Conservation (phyloP, 2,797 vertebrate species). For the Eupleurogrammus muticus region DNA sequence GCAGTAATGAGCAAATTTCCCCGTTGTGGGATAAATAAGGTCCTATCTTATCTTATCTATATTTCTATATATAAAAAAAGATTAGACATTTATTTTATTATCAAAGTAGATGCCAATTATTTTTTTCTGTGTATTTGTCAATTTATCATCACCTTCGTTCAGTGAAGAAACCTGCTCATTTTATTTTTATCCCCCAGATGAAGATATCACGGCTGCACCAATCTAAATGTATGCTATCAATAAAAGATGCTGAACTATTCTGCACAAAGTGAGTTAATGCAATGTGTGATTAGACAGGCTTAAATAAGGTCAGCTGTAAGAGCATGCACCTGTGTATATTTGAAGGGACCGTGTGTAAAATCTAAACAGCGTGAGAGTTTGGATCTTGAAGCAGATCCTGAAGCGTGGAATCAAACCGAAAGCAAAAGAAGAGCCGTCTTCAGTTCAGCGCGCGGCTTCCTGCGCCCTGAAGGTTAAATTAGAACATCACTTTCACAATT, state of each 20-base stretch:
- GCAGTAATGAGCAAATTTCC: too few relatives aligned
- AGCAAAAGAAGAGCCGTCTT: not conserved
- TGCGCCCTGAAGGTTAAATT: constrained; percentile 19
- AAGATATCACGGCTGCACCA: not conserved
- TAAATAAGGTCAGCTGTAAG: not conserved
- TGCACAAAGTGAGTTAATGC: not conserved
- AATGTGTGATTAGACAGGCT: not conserved
- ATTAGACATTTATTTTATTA: too few relatives aligned
- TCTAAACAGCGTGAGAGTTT: not conserved
- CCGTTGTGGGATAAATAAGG: too few relatives aligned
- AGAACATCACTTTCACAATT: constrained; percentile 22
- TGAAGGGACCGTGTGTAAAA: not conserved
- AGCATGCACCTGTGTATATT: not conserved
- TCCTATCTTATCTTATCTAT: too few relatives aligned
- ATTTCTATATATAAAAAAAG: too few relatives aligned
- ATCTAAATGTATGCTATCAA: too few relatives aligned
- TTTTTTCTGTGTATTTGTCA: too few relatives aligned
- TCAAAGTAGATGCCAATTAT: too few relatives aligned
- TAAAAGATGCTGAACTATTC: not conserved
- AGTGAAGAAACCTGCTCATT: not conserved
- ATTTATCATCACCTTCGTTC: not conserved
- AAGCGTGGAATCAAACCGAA: not conserved
- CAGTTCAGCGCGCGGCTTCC: too few relatives aligned
- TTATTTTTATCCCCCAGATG: not conserved
- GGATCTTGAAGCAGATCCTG: not conserved